Base-by-base conservation (phyloP, 1,140 invertebrate genomes). In the Meloidogyne floridensis region DNA sequence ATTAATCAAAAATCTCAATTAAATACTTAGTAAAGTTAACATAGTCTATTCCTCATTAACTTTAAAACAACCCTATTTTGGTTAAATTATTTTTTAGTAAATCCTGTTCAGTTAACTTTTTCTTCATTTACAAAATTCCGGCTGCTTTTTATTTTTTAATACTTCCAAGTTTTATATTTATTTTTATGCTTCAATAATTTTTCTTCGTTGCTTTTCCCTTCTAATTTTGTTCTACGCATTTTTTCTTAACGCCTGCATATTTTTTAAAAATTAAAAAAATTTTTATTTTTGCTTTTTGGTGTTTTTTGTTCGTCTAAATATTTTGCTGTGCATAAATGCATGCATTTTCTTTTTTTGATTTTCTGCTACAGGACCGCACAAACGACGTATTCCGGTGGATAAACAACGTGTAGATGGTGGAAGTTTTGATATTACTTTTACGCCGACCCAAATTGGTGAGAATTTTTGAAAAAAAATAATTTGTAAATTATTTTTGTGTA, bases 391-490 rank as follows among this genome's bases (percentile, higher is more conserved):
- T 56, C 80, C 80, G 6, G 80, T 81, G 10, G 72, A 77, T 13
- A 70, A 65, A 15, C 51, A 79, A 47, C 65, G 77, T 20, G 43
- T 79, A 18, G 59, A 79, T 51, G 77, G 56, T 69, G 56, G 70
- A 32, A 71, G 77, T 82, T 47, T 82, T 59, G 84, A 86, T 79
- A 76, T 86, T 83, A 74, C 80, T 59, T 80, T 79, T 51, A 81
- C 78, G 70, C 77, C 77, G 20, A 71, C 54, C 42, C 56, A 79
- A 53, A 54, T n/a, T 32, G 32, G 78, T 77, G 82, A 85, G 3
- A 82, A 89, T 90, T 90, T 76, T 71, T 84, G 18, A 86, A 86
- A 18, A 71, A 72, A n/a, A 86, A 81, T 77, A 76, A 76, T 18
- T n/a, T 81, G 85, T 89, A 79, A 18, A 47, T 32, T 65, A 42